Evolutionary conservation across 2,113 vertebrate species (phyloP).

Genomic region (Melanocharis versteri): DNA sequence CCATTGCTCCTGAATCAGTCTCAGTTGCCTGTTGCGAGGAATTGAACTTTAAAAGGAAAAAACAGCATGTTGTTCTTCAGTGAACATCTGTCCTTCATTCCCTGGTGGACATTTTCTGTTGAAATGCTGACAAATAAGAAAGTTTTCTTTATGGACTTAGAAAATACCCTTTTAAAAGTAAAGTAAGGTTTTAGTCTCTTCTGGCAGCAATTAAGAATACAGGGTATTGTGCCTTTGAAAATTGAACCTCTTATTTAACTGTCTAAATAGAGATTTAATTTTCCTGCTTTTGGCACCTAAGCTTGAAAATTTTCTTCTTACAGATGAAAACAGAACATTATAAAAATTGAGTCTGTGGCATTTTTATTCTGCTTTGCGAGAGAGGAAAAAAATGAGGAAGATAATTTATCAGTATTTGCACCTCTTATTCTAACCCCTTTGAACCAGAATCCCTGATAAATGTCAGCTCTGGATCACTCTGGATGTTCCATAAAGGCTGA

Average conservation of each 20-base stretch:
- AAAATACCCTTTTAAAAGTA: not conserved
- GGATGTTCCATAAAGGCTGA: not conserved
- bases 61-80: not conserved
- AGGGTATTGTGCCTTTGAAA: not conserved
- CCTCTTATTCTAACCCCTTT: not conserved
- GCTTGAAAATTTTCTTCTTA: conserved; percentile 40
- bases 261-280: conserved; percentile 55
- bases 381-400: not conserved
- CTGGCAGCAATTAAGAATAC: conserved; percentile 2
- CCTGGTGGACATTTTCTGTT: not conserved
- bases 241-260: conserved; percentile 43
- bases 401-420: not conserved
- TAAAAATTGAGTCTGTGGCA: conserved; percentile 28
- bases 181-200: not conserved
- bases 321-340: conserved; percentile 44
- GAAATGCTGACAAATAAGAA: not conserved
- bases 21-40: accelerated
- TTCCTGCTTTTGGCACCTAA: conserved; percentile 54
- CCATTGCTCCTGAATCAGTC: not conserved
- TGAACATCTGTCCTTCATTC: not conserved
- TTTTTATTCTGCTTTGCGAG: not conserved
- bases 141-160: not conserved
- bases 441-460: not conserved
- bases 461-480: not conserved
- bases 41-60: not conserved